phyloP scores from a whole-genome alignment of 2,113 vertebrate species.

The Lophius piscatorius region DNA sequence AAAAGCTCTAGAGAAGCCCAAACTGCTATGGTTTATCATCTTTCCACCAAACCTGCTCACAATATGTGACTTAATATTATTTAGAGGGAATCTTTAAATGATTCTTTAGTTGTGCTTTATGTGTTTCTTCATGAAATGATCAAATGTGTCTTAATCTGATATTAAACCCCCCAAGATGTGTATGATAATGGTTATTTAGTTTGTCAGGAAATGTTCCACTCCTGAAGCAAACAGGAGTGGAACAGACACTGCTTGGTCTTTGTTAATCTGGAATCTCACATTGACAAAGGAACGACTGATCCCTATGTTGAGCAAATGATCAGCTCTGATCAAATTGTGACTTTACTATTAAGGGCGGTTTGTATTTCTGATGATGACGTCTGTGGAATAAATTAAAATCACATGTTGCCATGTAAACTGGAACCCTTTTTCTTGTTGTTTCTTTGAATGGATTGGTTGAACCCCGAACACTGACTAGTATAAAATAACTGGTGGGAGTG shows the following conservation, averaged over 20 bases:
- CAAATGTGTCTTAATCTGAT: background rate
- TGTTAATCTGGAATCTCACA: slow-evolving; percentile 1
- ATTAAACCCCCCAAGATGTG: background rate
- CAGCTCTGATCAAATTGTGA: too few species aligned
- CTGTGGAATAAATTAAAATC: slow-evolving; percentile 62
- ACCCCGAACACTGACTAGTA: too few species aligned
- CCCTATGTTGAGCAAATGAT: slow-evolving; percentile 2
- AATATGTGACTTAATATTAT: background rate
- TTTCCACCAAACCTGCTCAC: background rate
- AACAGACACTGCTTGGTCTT: slow-evolving; percentile 6
- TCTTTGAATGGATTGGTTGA: background rate
- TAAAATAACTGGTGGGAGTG: background rate
- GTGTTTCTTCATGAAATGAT: background rate
- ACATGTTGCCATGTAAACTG: slow-evolving; percentile 62
- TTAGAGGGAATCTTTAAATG: background rate
- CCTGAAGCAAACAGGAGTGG: slow-evolving; percentile 18
- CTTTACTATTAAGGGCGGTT: too few species aligned
- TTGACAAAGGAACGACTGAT: slow-evolving; percentile 5
- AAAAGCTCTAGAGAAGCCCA: background rate
- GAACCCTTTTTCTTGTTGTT: slow-evolving; percentile 3
- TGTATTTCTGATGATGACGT: slow-evolving; percentile 45
- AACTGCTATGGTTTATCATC: slow-evolving; percentile 17
- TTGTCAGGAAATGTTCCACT: slow-evolving; percentile 17
- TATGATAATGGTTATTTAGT: background rate
- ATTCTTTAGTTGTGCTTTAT: background rate